These are phyloP conservation scores for Archocentrus centrarchus DNA, from an alignment of 2,113 vertebrate genomes.

Conservation along the genomic window DNA sequence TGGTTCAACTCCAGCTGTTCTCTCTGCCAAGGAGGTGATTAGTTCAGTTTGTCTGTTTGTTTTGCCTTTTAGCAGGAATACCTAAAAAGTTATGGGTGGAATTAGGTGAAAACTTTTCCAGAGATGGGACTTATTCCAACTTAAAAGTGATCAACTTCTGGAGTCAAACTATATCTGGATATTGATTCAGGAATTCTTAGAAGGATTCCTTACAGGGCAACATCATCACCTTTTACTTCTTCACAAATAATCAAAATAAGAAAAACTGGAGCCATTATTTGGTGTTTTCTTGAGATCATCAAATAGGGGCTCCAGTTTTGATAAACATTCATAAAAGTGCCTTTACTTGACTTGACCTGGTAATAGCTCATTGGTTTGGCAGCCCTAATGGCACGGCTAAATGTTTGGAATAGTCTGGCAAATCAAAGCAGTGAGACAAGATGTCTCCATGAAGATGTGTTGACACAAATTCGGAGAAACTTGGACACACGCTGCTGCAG, in stretches of 20 bases:
- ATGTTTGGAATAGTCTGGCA: neutral
- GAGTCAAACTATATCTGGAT: neutral
- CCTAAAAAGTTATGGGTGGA: neutral
- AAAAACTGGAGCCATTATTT: neutral
- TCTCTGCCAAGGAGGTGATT: neutral
- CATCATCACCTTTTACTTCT: neutral
- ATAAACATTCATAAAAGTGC: neutral
- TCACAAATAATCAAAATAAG: too few species aligned
- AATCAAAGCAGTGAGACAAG: neutral
- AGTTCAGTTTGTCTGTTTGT: neutral
- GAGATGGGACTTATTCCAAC: neutral
- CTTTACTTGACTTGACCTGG: conserved; percentile 1
- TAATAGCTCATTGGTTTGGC: conserved; percentile 2
- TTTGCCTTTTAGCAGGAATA: neutral
- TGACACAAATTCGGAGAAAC: neutral
- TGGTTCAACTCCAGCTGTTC: neutral
- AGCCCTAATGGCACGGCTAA: neutral
- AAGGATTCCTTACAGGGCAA: neutral
- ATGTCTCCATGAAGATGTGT: neutral
- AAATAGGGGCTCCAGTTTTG: neutral
- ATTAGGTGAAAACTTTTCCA: neutral
- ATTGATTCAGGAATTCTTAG: neutral
- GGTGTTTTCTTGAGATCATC: neutral
- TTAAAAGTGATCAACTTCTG: neutral
- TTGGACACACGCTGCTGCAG: neutral